A percentile compares a stretch with the other conserved stretches of the same genome.
Evolutionary conservation across 2,113 vertebrate genomes (phyloP).

Genomic region (Spea bombifrons): DNA sequence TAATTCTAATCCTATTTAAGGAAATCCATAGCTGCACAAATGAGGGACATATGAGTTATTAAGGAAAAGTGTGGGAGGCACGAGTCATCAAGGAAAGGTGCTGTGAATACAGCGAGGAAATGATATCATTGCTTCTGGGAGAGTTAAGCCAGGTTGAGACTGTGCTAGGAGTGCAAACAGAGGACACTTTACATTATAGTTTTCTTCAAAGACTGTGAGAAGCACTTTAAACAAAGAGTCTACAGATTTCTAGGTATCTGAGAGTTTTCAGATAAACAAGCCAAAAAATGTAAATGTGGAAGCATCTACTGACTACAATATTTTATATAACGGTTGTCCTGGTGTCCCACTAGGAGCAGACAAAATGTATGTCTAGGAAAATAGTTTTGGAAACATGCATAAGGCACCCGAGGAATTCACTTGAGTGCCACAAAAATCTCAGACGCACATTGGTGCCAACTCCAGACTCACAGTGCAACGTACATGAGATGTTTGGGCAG

Average conservation of each 20-base stretch:
- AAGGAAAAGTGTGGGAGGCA: constrained; percentile 49
- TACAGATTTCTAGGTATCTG: background rate
- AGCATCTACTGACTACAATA: too few relatives aligned
- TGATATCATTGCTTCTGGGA: constrained; percentile 42
- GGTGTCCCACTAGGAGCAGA: too few relatives aligned
- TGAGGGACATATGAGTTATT: constrained; percentile 44
- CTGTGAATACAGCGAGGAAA: constrained; percentile 47
- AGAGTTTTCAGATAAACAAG: too few relatives aligned
- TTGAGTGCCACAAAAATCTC: too few relatives aligned
- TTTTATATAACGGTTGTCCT: too few relatives aligned
- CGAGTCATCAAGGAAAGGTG: constrained; percentile 47
- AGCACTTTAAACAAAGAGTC: constrained; percentile 14
- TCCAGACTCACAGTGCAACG: too few relatives aligned
- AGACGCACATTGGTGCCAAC: too few relatives aligned
- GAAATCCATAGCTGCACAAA: constrained; percentile 32
- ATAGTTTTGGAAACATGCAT: too few relatives aligned
- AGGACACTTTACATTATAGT: constrained; percentile 9
- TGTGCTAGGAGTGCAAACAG: constrained; percentile 36
- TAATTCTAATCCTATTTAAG: constrained; percentile 45
- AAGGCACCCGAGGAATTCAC: too few relatives aligned
- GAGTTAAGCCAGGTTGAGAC: constrained; percentile 18
- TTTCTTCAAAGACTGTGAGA: constrained; percentile 23
- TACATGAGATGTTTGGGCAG: too few relatives aligned
- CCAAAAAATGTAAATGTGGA: too few relatives aligned
- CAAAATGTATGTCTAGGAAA: too few relatives aligned